These are phyloP conservation scores for Cephalotes varians DNA, from an alignment of 2,888 invertebrate genomes.

Conservation along the genomic window DNA sequence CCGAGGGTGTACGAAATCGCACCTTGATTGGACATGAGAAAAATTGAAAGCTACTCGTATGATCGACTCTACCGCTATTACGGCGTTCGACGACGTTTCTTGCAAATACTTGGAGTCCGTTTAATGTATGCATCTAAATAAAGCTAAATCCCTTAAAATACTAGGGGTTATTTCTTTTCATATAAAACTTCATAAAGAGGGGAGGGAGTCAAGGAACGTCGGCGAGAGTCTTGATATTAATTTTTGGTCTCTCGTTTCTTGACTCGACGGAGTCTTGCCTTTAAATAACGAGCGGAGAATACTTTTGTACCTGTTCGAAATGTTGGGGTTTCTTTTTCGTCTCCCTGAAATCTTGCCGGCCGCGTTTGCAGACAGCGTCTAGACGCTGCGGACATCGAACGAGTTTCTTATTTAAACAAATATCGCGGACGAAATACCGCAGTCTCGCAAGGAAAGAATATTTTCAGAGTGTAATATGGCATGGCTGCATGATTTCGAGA, in stretches of 20 bases:
- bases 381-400: conserved; percentile 7
- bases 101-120: not conserved
- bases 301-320: conserved; percentile 3
- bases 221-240: not conserved
- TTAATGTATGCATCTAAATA: not conserved
- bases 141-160: not conserved
- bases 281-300: not conserved
- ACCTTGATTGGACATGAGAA: conserved; percentile 18
- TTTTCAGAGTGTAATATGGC: not conserved
- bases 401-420: conserved; percentile 32
- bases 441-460: not conserved
- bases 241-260: not conserved
- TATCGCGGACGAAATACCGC: not conserved
- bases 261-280: not conserved
- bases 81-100: not conserved
- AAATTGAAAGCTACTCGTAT: conserved; percentile 4
- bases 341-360: not conserved
- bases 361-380: conserved; percentile 25
- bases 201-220: not conserved
- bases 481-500: not conserved
- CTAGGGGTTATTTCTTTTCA: not conserved
- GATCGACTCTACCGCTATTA: not conserved
- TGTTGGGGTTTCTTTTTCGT: not conserved
- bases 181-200: too few species aligned
- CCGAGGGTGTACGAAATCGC: not conserved